phyloP scores from a whole-genome alignment of 2,113 vertebrate species.

The Catharus minimus region DNA sequence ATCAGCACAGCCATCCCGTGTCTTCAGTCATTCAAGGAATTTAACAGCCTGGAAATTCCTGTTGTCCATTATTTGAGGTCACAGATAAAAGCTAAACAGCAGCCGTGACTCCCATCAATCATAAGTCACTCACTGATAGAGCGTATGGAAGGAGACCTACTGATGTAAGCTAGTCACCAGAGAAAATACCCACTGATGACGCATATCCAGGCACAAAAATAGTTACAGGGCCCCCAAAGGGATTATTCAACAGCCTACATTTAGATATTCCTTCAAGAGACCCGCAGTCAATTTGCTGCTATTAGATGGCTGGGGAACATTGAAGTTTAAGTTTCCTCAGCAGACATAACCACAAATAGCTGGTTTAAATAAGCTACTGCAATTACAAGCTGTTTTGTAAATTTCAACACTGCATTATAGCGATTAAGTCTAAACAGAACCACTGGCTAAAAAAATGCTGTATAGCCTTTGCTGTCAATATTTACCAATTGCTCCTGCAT shows the following conservation, averaged over 20 bases:
- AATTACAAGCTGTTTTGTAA: constrained; percentile 66
- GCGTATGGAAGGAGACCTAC: constrained; percentile 95
- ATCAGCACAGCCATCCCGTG: constrained; percentile 80
- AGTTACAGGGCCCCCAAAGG: constrained; percentile 90
- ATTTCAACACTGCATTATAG: constrained; percentile 61
- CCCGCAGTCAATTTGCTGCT: constrained; percentile 76
- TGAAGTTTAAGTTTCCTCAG: constrained; percentile 77
- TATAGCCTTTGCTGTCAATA: background rate
- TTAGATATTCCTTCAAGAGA: constrained; percentile 87
- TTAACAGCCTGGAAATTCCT: constrained; percentile 83
- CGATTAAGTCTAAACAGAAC: constrained; percentile 45
- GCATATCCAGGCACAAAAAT: constrained; percentile 99
- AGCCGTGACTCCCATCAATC: constrained; percentile 89
- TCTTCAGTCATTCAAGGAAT: constrained; percentile 84
- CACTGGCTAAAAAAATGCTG: constrained; percentile 37
- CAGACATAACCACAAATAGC: constrained; percentile 76
- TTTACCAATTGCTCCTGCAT: background rate
- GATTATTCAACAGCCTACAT: constrained; percentile 94
- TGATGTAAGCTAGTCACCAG: constrained; percentile 98
- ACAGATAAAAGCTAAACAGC: constrained; percentile 78
- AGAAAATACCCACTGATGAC: constrained; percentile 99
- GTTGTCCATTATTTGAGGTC: constrained; percentile 83
- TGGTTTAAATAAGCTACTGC: constrained; percentile 70
- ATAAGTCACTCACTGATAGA: constrained; percentile 87
- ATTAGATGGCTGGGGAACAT: constrained; percentile 60